Conservation (phyloP, 2,888 invertebrate genomes). For the Tricholauxania praeusta region DNA sequence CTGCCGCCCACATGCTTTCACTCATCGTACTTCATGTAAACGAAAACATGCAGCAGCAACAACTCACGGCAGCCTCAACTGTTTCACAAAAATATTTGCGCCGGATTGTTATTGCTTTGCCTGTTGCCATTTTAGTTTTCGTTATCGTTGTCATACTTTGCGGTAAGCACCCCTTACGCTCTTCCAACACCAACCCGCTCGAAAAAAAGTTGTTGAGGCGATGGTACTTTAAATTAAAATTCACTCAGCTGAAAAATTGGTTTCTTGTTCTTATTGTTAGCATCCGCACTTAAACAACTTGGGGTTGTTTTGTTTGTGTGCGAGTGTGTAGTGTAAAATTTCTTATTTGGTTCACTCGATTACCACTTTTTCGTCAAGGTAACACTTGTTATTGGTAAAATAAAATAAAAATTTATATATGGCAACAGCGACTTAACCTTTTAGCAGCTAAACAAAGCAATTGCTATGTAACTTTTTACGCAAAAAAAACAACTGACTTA, state of each 20-base stretch:
- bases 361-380: too few relatives aligned
- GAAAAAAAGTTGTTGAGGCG: conserved; percentile 28
- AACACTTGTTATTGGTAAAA: too few relatives aligned
- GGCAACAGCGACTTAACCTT: too few relatives aligned
- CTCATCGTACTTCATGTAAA: background rate
- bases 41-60: background rate
- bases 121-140: background rate
- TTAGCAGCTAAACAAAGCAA: too few relatives aligned
- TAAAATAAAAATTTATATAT: too few relatives aligned
- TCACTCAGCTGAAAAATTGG: conserved; percentile 68
- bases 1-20: background rate
- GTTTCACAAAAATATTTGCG: conserved; percentile 26
- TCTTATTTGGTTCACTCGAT: too few relatives aligned
- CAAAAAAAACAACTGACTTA: too few relatives aligned
- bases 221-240: conserved; percentile 65
- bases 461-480: too few relatives aligned
- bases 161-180: background rate
- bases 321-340: background rate
- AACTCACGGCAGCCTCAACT: conserved; percentile 21
- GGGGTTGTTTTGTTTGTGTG: conserved; percentile 2
- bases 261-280: conserved; percentile 58
- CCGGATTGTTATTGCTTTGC: conserved; percentile 20
- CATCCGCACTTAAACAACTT: conserved; percentile 6
- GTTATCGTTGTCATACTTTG: background rate
- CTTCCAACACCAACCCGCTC: conserved; percentile 36